A percentile compares a stretch with the other conserved stretches of the same genome.
These are phyloP conservation scores for Hydrolagus colliei DNA, from an alignment of 2,797 vertebrate species.

Conservation along the genomic window DNA sequence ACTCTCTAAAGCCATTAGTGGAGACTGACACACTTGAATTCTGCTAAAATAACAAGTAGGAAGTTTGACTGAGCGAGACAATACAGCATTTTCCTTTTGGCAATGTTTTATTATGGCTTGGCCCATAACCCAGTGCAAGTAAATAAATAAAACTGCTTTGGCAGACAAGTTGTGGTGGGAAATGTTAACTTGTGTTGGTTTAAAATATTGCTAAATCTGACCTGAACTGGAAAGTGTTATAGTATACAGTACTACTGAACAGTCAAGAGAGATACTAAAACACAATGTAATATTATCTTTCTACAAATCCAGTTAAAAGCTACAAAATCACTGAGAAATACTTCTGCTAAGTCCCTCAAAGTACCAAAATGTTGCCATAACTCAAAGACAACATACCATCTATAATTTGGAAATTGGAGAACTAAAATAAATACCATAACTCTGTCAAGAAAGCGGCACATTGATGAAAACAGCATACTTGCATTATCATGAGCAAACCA, in stretches of 20 bases:
- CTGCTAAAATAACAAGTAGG: neutral
- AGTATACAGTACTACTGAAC: neutral
- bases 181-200: neutral
- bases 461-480: too few relatives aligned
- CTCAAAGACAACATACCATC: neutral
- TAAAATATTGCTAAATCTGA: neutral
- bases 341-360: neutral
- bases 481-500: too few relatives aligned
- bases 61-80: neutral
- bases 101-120: neutral
- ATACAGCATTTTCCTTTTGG: neutral
- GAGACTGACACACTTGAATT: too few relatives aligned
- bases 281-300: neutral
- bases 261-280: neutral
- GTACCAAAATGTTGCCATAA: neutral
- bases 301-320: neutral
- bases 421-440: neutral
- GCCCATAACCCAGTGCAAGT: neutral
- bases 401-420: neutral
- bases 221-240: neutral
- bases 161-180: neutral
- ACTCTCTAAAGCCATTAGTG: too few relatives aligned
- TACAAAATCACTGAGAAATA: neutral
- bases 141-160: conserved; percentile 5
- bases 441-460: neutral